A percentile compares a stretch with the other conserved stretches of the same genome.
These are phyloP conservation scores for Drosophila nasuta DNA, from an alignment of 1,140 invertebrate genomes.

Conservation along the genomic window DNA sequence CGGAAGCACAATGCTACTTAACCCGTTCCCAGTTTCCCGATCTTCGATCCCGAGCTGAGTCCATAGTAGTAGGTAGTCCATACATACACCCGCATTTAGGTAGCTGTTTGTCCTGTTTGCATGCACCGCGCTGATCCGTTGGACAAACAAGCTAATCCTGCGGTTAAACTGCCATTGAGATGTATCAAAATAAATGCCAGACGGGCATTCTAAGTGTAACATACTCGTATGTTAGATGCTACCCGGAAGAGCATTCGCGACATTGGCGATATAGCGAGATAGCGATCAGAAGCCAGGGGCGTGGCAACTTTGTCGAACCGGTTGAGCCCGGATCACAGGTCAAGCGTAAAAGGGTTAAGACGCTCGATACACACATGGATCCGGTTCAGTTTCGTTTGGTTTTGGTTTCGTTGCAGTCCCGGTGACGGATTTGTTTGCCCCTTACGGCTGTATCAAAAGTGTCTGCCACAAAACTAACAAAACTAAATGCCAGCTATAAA, in stretches of 20 bases:
- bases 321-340: slow-evolving; percentile 46
- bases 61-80: slow-evolving; percentile 38
- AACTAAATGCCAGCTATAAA: slow-evolving; percentile 80
- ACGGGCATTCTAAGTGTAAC: too few species aligned
- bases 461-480: slow-evolving; percentile 57
- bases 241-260: slow-evolving; percentile 73
- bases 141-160: slow-evolving; percentile 82
- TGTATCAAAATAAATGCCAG: slow-evolving; percentile 74
- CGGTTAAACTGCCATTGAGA: slow-evolving; percentile 83
- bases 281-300: slow-evolving; percentile 28
- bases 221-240: slow-evolving; percentile 6
- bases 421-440: slow-evolving; percentile 56
- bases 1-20: slow-evolving; percentile 63
- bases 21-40: slow-evolving; percentile 55
- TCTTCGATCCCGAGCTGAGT: slow-evolving; percentile 1
- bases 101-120: slow-evolving; percentile 64
- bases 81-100: slow-evolving; percentile 17
- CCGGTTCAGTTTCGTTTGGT: not conserved
- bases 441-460: slow-evolving; percentile 42
- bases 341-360: slow-evolving; percentile 59
- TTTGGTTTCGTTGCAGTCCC: not conserved
- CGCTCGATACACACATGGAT: not conserved
- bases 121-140: slow-evolving; percentile 72
- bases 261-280: not conserved
- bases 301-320: slow-evolving; percentile 68